Evolutionary conservation across 2,888 invertebrate species (phyloP).

Genomic region (Himalopsyche tibetana): DNA sequence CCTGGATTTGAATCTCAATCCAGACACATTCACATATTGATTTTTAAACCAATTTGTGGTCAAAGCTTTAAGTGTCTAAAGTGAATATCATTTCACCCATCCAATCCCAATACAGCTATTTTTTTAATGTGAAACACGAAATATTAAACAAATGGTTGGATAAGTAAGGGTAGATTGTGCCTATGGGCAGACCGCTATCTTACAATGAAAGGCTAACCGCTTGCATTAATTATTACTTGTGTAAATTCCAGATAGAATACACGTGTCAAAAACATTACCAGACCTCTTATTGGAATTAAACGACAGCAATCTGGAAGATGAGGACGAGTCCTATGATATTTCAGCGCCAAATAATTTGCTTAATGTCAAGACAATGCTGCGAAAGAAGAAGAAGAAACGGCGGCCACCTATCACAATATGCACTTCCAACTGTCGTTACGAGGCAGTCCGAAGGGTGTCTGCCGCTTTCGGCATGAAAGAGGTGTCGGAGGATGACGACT

Average conservation of each 20-base stretch:
- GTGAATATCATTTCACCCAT: no score
- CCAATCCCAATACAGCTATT: no score
- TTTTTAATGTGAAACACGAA: no score
- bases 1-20: no score
- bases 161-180: no score
- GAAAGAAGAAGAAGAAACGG: slow-evolving; percentile 74
- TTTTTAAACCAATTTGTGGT: no score
- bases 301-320: slow-evolving; percentile 69
- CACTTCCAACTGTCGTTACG: slow-evolving; percentile 81
- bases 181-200: no score
- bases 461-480: slow-evolving; percentile 85
- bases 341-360: background rate
- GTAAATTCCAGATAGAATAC: background rate
- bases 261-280: slow-evolving; percentile 11
- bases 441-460: slow-evolving; percentile 84
- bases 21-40: no score
- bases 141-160: no score
- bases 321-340: slow-evolving; percentile 75
- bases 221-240: no score
- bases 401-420: slow-evolving; percentile 70
- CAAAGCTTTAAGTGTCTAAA: no score
- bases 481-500: slow-evolving; percentile 87
- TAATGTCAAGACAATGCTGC: slow-evolving; percentile 66
- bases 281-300: background rate
- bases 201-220: no score